Evolutionary conservation across 2,113 vertebrate species (phyloP).

Genomic region (cattle (Bos taurus)): DNA sequence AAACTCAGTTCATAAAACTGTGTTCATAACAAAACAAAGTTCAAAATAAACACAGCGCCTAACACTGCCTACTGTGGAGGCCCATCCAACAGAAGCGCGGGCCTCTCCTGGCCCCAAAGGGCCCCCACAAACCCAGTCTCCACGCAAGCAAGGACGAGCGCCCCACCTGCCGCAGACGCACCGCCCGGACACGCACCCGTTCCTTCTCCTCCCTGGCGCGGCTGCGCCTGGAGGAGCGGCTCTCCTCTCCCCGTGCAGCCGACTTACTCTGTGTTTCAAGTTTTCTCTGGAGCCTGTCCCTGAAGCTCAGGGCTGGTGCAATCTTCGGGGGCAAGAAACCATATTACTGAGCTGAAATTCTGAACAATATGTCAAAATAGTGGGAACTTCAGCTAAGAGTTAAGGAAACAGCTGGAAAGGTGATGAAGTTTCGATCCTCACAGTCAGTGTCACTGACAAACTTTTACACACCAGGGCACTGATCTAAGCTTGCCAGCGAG

Average conservation of each 20-base stretch:
- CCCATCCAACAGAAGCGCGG: not conserved
- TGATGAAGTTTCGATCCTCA: not conserved
- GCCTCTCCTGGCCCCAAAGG: not conserved
- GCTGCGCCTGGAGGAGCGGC: not conserved
- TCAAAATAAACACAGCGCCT: accelerated
- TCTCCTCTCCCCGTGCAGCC: not conserved
- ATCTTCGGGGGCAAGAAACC: not conserved
- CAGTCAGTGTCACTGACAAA: not conserved
- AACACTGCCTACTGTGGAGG: not conserved
- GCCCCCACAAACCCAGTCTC: not conserved
- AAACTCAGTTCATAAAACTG: not conserved
- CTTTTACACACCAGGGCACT: not conserved
- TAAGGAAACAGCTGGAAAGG: not conserved
- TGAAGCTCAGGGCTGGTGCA: not conserved
- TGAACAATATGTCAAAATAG: not conserved
- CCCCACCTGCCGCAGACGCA: not conserved
- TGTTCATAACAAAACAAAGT: not conserved
- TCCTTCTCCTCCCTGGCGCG: not conserved
- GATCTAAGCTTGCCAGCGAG: not conserved
- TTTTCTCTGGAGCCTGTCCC: not conserved
- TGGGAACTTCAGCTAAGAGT: not conserved
- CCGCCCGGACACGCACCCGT: not conserved
- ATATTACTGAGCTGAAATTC: not conserved
- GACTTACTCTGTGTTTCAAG: not conserved
- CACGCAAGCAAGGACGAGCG: not conserved